Evolutionary conservation across 2,113 vertebrate species (phyloP), one percentile per base, ranked within the genome.

Genomic region (Pantherophis guttatus): DNA sequence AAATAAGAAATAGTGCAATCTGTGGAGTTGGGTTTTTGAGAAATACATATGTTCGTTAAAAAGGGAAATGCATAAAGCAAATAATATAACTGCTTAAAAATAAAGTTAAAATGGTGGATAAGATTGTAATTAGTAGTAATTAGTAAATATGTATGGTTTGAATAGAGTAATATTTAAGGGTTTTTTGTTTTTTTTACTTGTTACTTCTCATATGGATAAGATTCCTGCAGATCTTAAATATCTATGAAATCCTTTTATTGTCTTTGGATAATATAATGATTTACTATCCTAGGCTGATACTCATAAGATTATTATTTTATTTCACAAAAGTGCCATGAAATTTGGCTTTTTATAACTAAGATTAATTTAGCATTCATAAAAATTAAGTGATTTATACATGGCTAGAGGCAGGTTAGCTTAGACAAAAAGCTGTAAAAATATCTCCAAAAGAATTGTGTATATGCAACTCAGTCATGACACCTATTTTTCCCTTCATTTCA

Each of bases 201-300:
- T 11, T 62, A 95, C 93, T 93, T 93, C 93, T 94, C 91, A 95
- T 96, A 94, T 93, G 90, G 95, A 96, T 95, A 95, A 96, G 95
- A 92, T 96, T 88, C 94, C 92, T 95, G 91, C 55, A 96, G 95
- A 95, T 93, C 96, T 96, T 94, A 94, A 93, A 90, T 94, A 95
- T 96, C 44, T 92, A 92, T 94, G 12, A 94, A 90, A 11, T 92
- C 86, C 48, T 94, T 96, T 96, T 89, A 57, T 88, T 95, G 91
- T 86, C 93, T 89, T 94, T 89, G 89, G 93, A 94, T 91, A 86
- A 95, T 89, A 39, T 33, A 75, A 54, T 90, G 91, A 95, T 65
- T 92, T 92, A 94, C 11, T 95, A 89, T 94, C 33, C 75, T 90
- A 13, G 21, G 26, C 39, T 13, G 29, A 17, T 88, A 91, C 2